phyloP scores from a whole-genome alignment of 2,797 vertebrate genomes.

The Pelodytes ibericus region DNA sequence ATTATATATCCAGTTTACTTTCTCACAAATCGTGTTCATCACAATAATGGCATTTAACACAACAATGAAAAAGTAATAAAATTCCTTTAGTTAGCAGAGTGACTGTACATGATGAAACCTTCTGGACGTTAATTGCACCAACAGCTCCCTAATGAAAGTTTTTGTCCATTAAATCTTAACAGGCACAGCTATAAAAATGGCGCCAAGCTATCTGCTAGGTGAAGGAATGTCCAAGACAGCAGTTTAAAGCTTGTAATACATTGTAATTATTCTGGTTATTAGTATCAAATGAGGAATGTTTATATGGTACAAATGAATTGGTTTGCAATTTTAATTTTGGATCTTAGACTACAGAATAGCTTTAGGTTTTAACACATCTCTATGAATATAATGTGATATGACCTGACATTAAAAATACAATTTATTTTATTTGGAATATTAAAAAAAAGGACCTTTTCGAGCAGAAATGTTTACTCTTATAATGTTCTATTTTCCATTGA shows the following conservation, averaged over 20 bases:
- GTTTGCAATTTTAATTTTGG: constrained; percentile 26
- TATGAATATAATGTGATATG: constrained; percentile 6
- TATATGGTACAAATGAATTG: constrained; percentile 50
- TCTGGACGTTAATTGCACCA: constrained; percentile 80
- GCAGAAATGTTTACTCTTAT: background rate
- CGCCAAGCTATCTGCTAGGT: constrained; percentile 71
- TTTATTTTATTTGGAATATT: constrained; percentile 1
- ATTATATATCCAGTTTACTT: constrained; percentile 32
- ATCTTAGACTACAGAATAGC: constrained; percentile 5
- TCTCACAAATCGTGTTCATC: constrained; percentile 49
- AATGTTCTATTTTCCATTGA: background rate
- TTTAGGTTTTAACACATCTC: background rate
- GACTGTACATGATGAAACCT: constrained; percentile 68
- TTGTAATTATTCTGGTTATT: constrained; percentile 64
- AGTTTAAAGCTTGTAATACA: constrained; percentile 68
- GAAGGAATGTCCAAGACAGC: constrained; percentile 72
- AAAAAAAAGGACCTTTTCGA: background rate
- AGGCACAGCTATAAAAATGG: constrained; percentile 81
- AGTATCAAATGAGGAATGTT: constrained; percentile 55
- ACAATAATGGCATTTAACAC: constrained; percentile 55
- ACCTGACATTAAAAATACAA: background rate
- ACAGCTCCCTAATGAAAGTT: constrained; percentile 79
- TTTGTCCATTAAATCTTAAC: constrained; percentile 80
- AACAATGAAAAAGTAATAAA: constrained; percentile 57
- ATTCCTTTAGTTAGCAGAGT: constrained; percentile 56